Evolutionary conservation across 2,113 vertebrate genomes (phyloP).

Genomic region (Antigone vipio): DNA sequence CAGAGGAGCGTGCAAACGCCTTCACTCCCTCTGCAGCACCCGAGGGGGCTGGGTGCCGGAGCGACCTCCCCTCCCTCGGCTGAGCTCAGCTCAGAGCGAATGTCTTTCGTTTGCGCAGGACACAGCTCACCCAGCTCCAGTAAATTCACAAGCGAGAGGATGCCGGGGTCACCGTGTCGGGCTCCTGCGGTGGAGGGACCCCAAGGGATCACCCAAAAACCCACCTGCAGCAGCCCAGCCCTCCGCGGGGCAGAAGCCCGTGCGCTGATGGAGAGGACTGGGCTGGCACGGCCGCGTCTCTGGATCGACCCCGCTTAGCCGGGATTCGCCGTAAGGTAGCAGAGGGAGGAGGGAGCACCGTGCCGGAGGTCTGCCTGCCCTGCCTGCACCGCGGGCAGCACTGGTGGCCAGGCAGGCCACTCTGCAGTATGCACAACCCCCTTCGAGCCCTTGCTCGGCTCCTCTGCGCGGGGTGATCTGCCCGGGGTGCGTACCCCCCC

Average conservation of each 20-base stretch:
- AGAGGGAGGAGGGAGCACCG: background rate
- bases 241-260: background rate
- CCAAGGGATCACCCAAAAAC: background rate
- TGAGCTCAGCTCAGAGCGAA: background rate
- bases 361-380: background rate
- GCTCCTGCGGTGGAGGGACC: background rate
- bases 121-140: background rate
- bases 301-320: too few species aligned
- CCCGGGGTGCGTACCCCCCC: rapidly evolving
- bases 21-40: background rate
- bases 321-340: rapidly evolving
- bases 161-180: rapidly evolving
- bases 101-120: rapidly evolving
- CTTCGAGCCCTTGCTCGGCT: background rate
- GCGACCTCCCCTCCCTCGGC: background rate
- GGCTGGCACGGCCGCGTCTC: rapidly evolving
- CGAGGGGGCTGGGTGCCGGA: background rate
- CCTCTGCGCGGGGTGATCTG: background rate
- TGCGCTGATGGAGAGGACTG: background rate
- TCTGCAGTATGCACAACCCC: rapidly evolving
- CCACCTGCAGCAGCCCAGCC: background rate
- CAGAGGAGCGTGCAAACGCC: background rate
- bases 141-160: rapidly evolving
- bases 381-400: background rate
- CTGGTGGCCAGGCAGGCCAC: rapidly evolving